These are phyloP conservation scores for Seriola rivoliana DNA, from an alignment of 2,113 vertebrate genomes.

Conservation along the genomic window DNA sequence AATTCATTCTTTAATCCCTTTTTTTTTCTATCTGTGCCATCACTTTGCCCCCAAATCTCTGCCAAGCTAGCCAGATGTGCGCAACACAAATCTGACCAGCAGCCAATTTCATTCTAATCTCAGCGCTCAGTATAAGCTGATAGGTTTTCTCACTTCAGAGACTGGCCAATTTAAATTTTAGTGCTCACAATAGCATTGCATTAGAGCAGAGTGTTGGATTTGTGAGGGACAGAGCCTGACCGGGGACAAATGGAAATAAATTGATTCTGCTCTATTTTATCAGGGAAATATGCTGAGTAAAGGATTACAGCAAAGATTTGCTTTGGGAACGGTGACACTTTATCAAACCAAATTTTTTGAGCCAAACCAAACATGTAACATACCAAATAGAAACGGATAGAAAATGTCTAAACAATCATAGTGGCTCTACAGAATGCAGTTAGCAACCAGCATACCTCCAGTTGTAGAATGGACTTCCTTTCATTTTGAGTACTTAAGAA, in stretches of 20 bases:
- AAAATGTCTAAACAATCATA: slow-evolving; percentile 59
- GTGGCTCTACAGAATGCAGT: slow-evolving; percentile 73
- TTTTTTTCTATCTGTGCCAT: slow-evolving; percentile 45
- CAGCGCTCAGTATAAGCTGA: slow-evolving; percentile 61
- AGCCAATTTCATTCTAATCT: slow-evolving; percentile 78
- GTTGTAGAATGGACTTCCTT: slow-evolving; percentile 82
- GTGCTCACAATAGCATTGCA: slow-evolving; percentile 28
- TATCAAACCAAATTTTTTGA: slow-evolving; percentile 22
- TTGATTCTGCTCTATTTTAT: slow-evolving; percentile 49
- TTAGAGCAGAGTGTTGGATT: slow-evolving; percentile 38
- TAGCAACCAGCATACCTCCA: slow-evolving; percentile 83
- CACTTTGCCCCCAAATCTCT: slow-evolving; percentile 56
- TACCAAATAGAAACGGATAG: slow-evolving; percentile 50
- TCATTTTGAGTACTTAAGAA: slow-evolving; percentile 86
- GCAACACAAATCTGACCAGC: slow-evolving; percentile 68
- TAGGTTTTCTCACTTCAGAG: slow-evolving; percentile 61
- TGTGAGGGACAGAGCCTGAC: slow-evolving; percentile 22
- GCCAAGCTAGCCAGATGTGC: slow-evolving; percentile 72
- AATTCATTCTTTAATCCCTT: slow-evolving; percentile 56
- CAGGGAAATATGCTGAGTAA: slow-evolving; percentile 17
- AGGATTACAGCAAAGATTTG: slow-evolving; percentile 18
- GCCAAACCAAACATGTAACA: slow-evolving; percentile 47
- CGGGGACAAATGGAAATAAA: slow-evolving; percentile 19
- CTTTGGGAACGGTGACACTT: slow-evolving; percentile 8
- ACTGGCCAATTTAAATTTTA: slow-evolving; percentile 63